phyloP scores from a whole-genome alignment of 2,113 vertebrate genomes.

The Cyanocitta stelleri region DNA sequence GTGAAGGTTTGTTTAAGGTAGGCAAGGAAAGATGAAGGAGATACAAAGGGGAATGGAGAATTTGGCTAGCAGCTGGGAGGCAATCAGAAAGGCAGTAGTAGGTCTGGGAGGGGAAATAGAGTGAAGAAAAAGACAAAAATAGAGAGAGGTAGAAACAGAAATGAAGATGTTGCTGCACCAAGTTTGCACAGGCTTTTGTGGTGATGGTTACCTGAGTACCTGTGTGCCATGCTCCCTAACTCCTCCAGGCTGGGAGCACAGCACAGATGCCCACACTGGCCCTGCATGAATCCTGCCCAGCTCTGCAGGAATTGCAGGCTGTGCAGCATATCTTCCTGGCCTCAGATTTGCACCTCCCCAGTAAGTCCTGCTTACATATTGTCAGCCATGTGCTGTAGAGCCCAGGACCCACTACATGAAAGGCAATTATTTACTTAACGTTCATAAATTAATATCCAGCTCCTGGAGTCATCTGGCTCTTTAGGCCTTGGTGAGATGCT shows the following conservation, averaged over 20 bases:
- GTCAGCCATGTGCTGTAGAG: neutral
- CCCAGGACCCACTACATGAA: slow-evolving; percentile 44
- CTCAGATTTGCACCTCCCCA: neutral
- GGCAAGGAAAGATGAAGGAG: neutral
- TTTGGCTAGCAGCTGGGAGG: neutral
- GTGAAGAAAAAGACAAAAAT: neutral
- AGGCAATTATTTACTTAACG: slow-evolving; percentile 56
- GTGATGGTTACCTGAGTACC: rapidly evolving
- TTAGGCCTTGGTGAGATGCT: slow-evolving; percentile 40
- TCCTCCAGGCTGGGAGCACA: neutral
- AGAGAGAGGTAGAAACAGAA: neutral
- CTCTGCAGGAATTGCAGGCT: neutral
- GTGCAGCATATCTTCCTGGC: neutral
- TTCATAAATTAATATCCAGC: neutral
- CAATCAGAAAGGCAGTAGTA: neutral
- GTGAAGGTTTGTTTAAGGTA: neutral
- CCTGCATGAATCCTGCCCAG: neutral
- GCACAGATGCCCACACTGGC: rapidly evolving
- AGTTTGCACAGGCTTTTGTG: neutral
- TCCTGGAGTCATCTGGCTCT: slow-evolving; percentile 38
- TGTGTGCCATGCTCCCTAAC: neutral
- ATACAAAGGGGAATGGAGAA: neutral
- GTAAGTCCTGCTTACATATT: neutral
- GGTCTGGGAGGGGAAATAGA: neutral
- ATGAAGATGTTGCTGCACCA: neutral